A percentile compares a stretch with the other conserved stretches of the same genome.
phyloP scores from a whole-genome alignment of 2,113 vertebrate species.

The Rhodinocichla rosea region DNA sequence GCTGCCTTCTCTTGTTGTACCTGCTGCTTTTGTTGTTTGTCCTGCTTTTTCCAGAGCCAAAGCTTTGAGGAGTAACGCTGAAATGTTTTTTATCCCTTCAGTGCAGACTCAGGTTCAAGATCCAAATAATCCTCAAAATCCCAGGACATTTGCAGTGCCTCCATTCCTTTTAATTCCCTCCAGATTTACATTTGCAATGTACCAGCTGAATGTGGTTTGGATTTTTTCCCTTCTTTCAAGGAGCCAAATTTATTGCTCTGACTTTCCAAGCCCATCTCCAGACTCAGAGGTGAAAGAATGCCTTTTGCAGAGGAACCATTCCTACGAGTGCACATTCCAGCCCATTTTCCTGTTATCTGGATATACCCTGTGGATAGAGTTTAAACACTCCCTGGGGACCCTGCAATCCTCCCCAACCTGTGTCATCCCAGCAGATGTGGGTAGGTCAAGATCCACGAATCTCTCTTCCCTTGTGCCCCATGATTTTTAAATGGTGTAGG shows the following conservation, averaged over 20 bases:
- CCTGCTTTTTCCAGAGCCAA: neutral
- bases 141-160: neutral
- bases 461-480: neutral
- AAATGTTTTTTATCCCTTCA: neutral
- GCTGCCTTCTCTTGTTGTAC: neutral
- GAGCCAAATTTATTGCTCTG: constrained; percentile 76
- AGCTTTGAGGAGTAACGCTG: neutral
- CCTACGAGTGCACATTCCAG: constrained; percentile 78
- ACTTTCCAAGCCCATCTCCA: constrained; percentile 64
- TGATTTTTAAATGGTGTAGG: neutral
- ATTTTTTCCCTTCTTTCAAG: constrained; percentile 53
- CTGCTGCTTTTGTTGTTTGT: neutral
- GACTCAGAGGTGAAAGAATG: constrained; percentile 71
- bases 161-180: neutral
- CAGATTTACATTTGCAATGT: neutral
- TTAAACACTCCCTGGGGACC: constrained; percentile 72
- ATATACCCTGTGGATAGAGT: constrained; percentile 90
- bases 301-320: constrained; percentile 54
- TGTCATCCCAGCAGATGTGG: constrained; percentile 82
- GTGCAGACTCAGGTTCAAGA: neutral
- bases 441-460: constrained; percentile 68
- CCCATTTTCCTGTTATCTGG: constrained; percentile 82
- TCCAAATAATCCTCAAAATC: neutral
- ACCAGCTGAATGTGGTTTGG: neutral
- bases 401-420: constrained; percentile 82